phyloP scores from a whole-genome alignment of 2,113 vertebrate species.

The Solenodon paradoxus region DNA sequence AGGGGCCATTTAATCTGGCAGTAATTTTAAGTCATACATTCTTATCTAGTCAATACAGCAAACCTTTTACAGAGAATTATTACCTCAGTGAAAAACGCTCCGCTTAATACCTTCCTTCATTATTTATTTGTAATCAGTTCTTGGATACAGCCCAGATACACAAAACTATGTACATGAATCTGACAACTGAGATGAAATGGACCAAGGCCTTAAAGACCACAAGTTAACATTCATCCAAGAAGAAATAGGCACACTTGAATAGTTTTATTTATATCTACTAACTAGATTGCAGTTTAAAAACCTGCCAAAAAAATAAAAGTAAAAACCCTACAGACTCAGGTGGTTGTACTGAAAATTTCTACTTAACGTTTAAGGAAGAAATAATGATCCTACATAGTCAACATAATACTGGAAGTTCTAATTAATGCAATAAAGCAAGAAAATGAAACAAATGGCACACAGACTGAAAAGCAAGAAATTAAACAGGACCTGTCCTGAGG shows the following conservation, averaged over 20 bases:
- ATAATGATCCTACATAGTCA: neutral
- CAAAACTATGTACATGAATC: neutral
- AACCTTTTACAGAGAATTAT: neutral
- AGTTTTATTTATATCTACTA: neutral
- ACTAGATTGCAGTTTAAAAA: neutral
- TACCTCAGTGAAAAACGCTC: neutral
- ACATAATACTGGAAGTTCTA: neutral
- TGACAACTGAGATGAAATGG: neutral
- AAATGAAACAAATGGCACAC: neutral
- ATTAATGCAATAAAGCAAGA: neutral
- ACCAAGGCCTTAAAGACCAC: neutral
- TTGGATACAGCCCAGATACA: neutral
- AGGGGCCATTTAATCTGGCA: neutral
- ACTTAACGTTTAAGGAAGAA: neutral
- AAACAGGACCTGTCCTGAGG: neutral
- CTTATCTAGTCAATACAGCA: neutral
- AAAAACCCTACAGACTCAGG: neutral
- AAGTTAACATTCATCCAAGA: neutral
- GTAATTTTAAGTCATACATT: neutral
- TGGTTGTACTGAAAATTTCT: too few relatives aligned
- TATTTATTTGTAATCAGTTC: neutral
- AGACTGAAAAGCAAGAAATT: neutral
- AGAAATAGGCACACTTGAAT: neutral
- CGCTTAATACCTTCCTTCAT: neutral
- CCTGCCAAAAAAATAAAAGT: neutral